Percentiles rank a stretch among this genome's conserved stretches.
Evolutionary conservation across 2,113 vertebrate species (phyloP).

Genomic region (Ailurus styani): DNA sequence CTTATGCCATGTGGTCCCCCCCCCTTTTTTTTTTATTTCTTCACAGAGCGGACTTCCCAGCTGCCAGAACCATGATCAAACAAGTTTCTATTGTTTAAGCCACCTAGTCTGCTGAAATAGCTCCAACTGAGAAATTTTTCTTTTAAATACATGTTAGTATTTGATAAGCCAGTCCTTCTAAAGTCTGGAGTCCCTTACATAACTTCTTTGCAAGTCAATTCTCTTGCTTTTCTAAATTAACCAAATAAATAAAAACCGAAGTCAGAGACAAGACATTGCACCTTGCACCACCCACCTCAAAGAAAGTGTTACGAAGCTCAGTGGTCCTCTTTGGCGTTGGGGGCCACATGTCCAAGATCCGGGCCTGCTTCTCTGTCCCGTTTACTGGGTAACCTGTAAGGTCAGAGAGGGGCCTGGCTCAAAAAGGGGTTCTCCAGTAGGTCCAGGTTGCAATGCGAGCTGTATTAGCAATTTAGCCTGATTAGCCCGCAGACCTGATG

Average conservation of each 20-base stretch:
- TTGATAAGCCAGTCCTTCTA: not conserved
- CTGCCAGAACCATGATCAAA: not conserved
- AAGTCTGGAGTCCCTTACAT: not conserved
- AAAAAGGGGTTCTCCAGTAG: not conserved
- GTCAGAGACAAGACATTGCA: not conserved
- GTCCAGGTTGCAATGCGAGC: not conserved
- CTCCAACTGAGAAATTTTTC: not conserved
- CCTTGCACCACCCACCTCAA: not conserved
- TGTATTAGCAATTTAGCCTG: not conserved
- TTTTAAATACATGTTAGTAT: not conserved
- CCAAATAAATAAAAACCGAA: not conserved
- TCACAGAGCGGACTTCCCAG: not conserved
- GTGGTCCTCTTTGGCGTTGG: not conserved
- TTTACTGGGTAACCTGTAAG: not conserved
- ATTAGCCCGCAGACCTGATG: not conserved
- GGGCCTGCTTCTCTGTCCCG: not conserved
- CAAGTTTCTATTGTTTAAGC: not conserved
- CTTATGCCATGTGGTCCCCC: conserved; percentile 14
- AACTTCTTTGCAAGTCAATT: not conserved
- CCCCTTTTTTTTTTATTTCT: not conserved
- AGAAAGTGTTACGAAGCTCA: not conserved
- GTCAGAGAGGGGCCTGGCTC: not conserved
- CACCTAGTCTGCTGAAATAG: not conserved
- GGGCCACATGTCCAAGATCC: not conserved
- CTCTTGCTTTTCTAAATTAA: not conserved